Evolutionary conservation across 1,140 invertebrate species (phyloP), one percentile per base, ranked within the genome.

Genomic region (Bilobella aurantiaca): DNA sequence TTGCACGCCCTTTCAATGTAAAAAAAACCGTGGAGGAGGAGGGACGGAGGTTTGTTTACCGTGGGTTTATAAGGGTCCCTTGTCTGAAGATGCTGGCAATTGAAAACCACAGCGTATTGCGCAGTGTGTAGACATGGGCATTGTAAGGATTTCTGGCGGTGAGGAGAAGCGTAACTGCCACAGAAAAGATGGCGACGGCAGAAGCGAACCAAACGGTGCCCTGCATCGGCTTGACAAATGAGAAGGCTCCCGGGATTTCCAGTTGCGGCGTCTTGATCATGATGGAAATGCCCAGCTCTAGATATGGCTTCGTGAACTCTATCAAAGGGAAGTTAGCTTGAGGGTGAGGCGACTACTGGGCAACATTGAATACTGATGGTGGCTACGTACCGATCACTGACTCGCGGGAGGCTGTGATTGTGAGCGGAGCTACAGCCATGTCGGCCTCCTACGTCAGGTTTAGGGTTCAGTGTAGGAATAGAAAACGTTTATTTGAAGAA

Each of bases 201-300:
- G 85, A 81, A 67, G 82, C 84, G 69, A 81, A 78, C 85, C 85
- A 86, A 49, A 86, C 84, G 62, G 81, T 82, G 23, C 79, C 80
- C 21, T 81, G 82, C 42, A 87, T 75, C 2, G 86, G 86, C 60
- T 83, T 83, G 80, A 87, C 82, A 75, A 86, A 86, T 27, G 82
- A 84, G 73, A 86, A 86, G 2, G 85, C 81, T 14, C 83, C 83
- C 3, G 78, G 78, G 69, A 82, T 81, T 68, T 81, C 77, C 66
- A 83, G 82, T 68, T 82, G 80, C 3, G 85, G 85, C 71, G 83
- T 84, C 74, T 85, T 86, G 60, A 87, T 85, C 77, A 87, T 82
- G 65, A 87, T 86, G 64, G 81, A 83, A 69, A 87, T 86, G n/a
- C 85, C 85, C 3, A 86, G 78, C 57, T 84, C 84, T 78, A 87